Percentiles rank a stretch among this genome's conserved stretches.
Evolutionary conservation across 2,113 vertebrate genomes (phyloP).

Genomic region (Myiagra hebetior): DNA sequence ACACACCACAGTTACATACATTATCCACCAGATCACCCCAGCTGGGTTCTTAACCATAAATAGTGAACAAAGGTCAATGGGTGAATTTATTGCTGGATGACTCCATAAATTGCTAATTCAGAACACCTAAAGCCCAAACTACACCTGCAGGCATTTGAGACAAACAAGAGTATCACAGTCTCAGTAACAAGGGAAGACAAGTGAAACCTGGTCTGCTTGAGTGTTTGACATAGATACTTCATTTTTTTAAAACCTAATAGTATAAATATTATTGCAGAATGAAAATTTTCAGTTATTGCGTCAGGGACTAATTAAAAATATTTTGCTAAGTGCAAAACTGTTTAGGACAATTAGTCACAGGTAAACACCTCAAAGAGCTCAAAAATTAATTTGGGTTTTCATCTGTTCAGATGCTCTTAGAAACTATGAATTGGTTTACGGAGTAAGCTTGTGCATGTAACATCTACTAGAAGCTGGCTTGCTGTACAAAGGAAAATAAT

Average conservation of each 20-base stretch:
- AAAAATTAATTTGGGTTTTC: neutral
- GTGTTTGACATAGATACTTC: neutral
- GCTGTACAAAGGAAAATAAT: neutral
- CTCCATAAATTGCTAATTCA: conserved; percentile 29
- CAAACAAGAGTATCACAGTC: neutral
- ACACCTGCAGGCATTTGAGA: neutral
- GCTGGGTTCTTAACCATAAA: neutral
- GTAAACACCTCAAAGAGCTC: neutral
- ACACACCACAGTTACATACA: neutral
- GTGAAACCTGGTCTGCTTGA: neutral
- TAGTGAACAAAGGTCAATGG: conserved; percentile 5
- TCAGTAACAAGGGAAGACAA: neutral
- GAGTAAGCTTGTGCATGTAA: neutral
- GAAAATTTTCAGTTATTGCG: neutral
- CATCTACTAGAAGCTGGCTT: neutral
- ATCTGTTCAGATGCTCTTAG: neutral
- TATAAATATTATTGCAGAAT: neutral
- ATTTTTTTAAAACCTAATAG: neutral
- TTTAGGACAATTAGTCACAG: neutral
- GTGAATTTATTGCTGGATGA: conserved; percentile 16
- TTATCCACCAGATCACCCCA: neutral
- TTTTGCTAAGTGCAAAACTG: neutral
- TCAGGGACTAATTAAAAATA: neutral
- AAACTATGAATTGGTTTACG: neutral
- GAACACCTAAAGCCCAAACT: neutral